Percentiles rank a stretch among this genome's conserved stretches.
phyloP scores from a whole-genome alignment of 2,113 vertebrate species.

The Plecotus auritus region DNA sequence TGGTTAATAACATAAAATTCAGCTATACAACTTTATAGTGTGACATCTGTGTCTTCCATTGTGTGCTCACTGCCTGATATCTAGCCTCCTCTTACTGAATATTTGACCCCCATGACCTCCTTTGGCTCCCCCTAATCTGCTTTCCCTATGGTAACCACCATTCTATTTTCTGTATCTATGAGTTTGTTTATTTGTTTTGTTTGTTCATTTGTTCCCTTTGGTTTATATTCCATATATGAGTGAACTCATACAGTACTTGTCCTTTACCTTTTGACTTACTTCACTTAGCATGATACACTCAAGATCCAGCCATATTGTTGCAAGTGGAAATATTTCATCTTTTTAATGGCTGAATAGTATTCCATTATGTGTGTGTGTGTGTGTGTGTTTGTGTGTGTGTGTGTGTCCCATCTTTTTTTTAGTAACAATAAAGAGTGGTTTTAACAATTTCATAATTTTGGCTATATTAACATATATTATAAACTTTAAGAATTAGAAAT shows the following conservation, averaged over 20 bases:
- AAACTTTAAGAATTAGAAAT: conserved; percentile 59
- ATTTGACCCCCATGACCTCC: not conserved
- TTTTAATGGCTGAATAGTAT: not conserved
- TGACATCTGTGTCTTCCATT: not conserved
- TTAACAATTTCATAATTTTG: conserved; percentile 60
- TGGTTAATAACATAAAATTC: not conserved
- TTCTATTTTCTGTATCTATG: not conserved
- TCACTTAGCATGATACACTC: too few species aligned
- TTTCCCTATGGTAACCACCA: not conserved
- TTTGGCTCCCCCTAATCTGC: not conserved
- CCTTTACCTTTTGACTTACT: too few species aligned
- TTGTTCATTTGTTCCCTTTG: not conserved
- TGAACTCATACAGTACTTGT: too few species aligned
- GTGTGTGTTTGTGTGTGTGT: not conserved
- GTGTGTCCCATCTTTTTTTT: not conserved
- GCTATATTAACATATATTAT: conserved; percentile 66
- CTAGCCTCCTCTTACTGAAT: not conserved
- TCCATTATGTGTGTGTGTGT: not conserved
- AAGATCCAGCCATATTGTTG: too few species aligned
- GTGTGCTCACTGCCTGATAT: not conserved
- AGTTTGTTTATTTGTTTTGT: not conserved
- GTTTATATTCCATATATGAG: not conserved
- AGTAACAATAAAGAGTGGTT: conserved; percentile 69
- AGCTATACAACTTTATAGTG: not conserved
- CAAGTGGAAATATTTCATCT: too few species aligned